Conservation (phyloP, 2,797 vertebrate genomes). For the Brotogeris chrysoptera region DNA sequence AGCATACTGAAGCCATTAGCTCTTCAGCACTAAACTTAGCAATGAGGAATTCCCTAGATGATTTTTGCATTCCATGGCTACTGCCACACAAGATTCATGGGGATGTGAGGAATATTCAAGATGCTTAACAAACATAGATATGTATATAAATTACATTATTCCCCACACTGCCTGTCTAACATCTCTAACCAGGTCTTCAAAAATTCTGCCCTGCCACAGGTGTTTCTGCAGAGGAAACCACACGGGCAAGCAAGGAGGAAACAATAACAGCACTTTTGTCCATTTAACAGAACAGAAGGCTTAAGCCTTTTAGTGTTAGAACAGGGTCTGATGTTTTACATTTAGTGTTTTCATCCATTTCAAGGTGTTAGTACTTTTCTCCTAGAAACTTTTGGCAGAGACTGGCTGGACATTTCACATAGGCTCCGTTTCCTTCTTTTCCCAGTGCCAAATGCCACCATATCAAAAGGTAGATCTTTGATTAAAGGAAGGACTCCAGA, state of each 20-base stretch:
- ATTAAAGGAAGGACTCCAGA: not conserved
- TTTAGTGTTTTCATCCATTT: not conserved
- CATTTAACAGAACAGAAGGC: not conserved
- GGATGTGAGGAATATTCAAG: constrained; percentile 33
- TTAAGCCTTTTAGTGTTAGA: constrained; percentile 7
- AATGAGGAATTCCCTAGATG: constrained; percentile 55
- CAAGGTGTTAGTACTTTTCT: not conserved
- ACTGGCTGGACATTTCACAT: not conserved
- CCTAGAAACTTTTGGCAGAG: not conserved
- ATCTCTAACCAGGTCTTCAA: constrained; percentile 52
- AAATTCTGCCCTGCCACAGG: constrained; percentile 19
- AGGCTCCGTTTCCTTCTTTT: not conserved
- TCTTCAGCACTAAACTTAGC: constrained; percentile 52
- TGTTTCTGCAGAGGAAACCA: constrained; percentile 50
- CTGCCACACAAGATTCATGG: constrained; percentile 40
- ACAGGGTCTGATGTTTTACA: not conserved
- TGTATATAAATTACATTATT: constrained; percentile 4
- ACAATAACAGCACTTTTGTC: constrained; percentile 15
- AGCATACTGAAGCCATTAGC: constrained; percentile 38
- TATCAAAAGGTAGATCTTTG: not conserved
- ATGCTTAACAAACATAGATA: constrained; percentile 14
- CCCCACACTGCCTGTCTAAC: constrained; percentile 35
- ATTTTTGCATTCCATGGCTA: constrained; percentile 65
- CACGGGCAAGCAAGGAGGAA: constrained; percentile 19
- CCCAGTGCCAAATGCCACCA: not conserved